Evolutionary conservation across 2,888 invertebrate species (phyloP), one percentile per base, ranked within the genome.

Genomic region (Neocrepidodera transversa): DNA sequence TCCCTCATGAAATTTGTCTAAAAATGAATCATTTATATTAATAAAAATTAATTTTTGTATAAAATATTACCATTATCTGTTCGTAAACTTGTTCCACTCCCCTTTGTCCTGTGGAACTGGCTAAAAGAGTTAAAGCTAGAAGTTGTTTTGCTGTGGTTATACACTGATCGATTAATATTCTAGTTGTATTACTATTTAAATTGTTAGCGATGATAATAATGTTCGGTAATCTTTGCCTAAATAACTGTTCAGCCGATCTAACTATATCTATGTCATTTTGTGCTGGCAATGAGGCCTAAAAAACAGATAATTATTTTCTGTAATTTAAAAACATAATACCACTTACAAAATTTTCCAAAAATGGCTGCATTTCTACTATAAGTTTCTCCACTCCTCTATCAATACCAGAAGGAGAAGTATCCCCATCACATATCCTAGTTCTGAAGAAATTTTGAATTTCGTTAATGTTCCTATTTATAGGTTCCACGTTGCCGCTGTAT

Each of bases 391-490:
- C 79, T 23, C 79, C 82, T 32, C 74, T 71, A 13, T 78, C 72
- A 16, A 83, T 76, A 49, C 81, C 80, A 13, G 76, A 77, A 3
- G 77, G 72, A 1, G 76, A 79, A 1, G 79, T 75, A 6, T 73
- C 72, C 36, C 79, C 81, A 17, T 81, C 72, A 50, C 84, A 74
- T 1, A 84, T 74, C 3, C 80, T 72, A 5, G 77, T 75, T 11
- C 75, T 66, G 32, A 84, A 75, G 72, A 85, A 84, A 32, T 77
- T 76, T 52, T 80, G 77, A 23, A 85, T 72, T 17, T 80, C 80
- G 4, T 69, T 73, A 35, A 80, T 77, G 36, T 85, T 76, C 38
- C 79, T 77, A 58, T 80, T 77, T 30, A 85, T 71, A 0, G 82
- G 80, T 18, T 76, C 73, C 14, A 76, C 58, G 70, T 79, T 60